Conservation (phyloP, 2,113 vertebrate genomes). For the Platysternon megacephalum region DNA sequence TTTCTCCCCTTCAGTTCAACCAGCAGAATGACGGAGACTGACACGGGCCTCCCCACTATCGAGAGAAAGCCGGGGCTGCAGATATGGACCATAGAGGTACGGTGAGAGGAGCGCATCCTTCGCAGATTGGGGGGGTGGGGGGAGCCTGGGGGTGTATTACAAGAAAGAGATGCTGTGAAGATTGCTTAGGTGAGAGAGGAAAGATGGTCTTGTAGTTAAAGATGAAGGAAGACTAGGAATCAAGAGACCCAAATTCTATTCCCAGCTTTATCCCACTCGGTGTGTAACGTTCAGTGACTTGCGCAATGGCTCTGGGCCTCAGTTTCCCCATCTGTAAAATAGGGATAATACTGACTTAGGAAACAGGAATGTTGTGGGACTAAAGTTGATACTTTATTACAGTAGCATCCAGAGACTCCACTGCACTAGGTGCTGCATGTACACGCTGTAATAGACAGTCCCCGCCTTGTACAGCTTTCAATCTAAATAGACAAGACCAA, state of each 20-base stretch:
- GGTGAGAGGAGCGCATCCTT: constrained; percentile 72
- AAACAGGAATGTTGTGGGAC: background rate
- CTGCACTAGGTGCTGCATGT: background rate
- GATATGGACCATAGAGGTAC: constrained; percentile 93
- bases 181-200: background rate
- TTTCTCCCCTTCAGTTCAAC: constrained; percentile 60
- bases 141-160: background rate
- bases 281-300: background rate
- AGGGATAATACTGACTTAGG: background rate
- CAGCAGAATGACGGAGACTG: constrained; percentile 79
- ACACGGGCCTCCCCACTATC: constrained; percentile 69
- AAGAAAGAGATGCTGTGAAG: background rate
- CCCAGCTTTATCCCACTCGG: background rate
- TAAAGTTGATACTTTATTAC: background rate
- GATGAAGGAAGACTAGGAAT: background rate
- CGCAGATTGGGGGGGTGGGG: fast-evolving
- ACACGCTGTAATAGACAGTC: background rate
- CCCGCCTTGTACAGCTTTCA: background rate
- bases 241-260: background rate
- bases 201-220: background rate
- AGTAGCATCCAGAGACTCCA: background rate
- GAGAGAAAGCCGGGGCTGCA: constrained; percentile 85
- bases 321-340: constrained; percentile 3
- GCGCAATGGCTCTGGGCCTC: background rate
- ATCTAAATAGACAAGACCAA: background rate